A percentile compares a stretch with the other conserved stretches of the same genome.
These are phyloP conservation scores for Drosophila lacteicornis DNA, from an alignment of 1,140 invertebrate genomes.

Conservation along the genomic window DNA sequence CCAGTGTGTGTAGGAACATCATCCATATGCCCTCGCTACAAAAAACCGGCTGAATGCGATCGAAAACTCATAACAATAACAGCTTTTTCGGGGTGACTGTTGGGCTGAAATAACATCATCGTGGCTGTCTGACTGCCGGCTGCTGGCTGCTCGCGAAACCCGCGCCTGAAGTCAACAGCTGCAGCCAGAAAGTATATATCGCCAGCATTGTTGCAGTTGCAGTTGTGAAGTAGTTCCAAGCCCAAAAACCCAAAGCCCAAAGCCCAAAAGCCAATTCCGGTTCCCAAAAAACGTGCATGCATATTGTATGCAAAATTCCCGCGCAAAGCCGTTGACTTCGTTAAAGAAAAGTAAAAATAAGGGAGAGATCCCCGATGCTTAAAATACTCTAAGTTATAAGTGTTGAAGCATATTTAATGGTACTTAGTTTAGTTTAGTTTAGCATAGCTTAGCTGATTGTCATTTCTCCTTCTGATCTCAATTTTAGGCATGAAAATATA, in stretches of 20 bases:
- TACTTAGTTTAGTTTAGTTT: too few relatives aligned
- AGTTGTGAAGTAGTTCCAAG: conserved; percentile 10
- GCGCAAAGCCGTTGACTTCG: conserved; percentile 5
- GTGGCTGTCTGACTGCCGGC: conserved; percentile 16
- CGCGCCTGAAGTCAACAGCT: conserved; percentile 52
- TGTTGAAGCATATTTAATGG: neutral
- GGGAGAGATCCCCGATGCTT: neutral
- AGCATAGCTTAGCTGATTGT: too few relatives aligned
- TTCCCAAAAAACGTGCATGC: conserved; percentile 10
- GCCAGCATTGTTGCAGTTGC: conserved; percentile 7
- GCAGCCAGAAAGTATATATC: conserved; percentile 29
- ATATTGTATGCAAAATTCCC: conserved; percentile 11
- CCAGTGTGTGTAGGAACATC: conserved; percentile 37
- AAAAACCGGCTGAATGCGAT: conserved; percentile 74
- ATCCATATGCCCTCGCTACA: conserved; percentile 51
- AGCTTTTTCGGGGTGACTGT: conserved; percentile 47
- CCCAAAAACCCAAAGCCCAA: conserved; percentile 3
- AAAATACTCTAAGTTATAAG: neutral
- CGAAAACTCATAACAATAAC: conserved; percentile 66
- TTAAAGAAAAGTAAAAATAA: neutral
- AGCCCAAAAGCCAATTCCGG: conserved; percentile 15
- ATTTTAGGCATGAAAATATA: too few relatives aligned
- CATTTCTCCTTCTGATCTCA: too few relatives aligned
- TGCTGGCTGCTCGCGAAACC: conserved; percentile 24
- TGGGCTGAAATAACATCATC: conserved; percentile 70